Base-by-base conservation (phyloP, 2,113 vertebrate species). In the Ceyx cyanopectus region DNA sequence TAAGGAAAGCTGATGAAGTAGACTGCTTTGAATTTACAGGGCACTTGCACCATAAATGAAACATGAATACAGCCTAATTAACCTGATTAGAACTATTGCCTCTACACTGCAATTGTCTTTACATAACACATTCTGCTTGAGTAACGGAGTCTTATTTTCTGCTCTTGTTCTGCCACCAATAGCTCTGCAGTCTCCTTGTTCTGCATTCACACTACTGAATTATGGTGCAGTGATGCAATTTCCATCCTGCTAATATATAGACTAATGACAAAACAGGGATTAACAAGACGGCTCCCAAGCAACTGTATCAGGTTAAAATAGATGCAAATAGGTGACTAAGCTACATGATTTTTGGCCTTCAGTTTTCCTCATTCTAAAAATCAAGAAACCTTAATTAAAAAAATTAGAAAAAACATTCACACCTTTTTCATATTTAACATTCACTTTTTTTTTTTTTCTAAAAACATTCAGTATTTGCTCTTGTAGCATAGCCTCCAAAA, bases 11-110 rank as follows among this genome's bases (percentile, higher is more conserved):
- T 89, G 34, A 92, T 74, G 48, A 94, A 63, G 63, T 10, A 94
- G 69, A 80, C 85, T 95, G 74, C 81, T 94, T 94, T 97, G 87
- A 96, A 97, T 98, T 92, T 98, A 95, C 93, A 96, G 95, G 95
- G 89, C 91, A 89, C 87, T 95, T 95, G 79, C 86, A 77, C 81
- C 92, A 92, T 63, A 95, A 95, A 93, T 94, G 94, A 96, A 97
- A 97, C 97, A 95, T 95, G 96, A 97, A 97, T 88, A 67, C 75
- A 96, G 92, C 94, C 94, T 97, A 97, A 98, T 98, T 97, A 96
- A 97, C 96, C 96, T 94, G 95, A 96, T 97, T 95, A 94, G 94
- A 96, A 96, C 89, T 93, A 96, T 92, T 93, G 85, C 85, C 96
- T 97, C 94, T 91, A 97, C 63, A 61, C 53, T 76, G 77, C 77